These are phyloP conservation scores for Lasiommata megera DNA, from an alignment of 2,888 invertebrate genomes.

Conservation along the genomic window DNA sequence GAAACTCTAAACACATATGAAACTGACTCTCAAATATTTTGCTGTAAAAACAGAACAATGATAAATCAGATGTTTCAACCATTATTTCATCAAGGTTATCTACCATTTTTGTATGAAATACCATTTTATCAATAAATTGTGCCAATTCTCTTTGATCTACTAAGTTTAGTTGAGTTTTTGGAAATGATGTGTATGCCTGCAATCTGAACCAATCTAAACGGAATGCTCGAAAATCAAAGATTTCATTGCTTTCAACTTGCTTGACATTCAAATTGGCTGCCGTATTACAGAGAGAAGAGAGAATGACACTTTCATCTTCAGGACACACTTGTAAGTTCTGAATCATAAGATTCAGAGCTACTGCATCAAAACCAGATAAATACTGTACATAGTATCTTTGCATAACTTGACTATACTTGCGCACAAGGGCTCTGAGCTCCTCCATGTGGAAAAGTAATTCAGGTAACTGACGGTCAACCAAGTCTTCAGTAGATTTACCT, in stretches of 20 bases:
- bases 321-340: constrained; percentile 92
- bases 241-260: constrained; percentile 97
- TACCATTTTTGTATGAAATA: constrained; percentile 98
- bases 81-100: constrained; percentile 98
- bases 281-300: constrained; percentile 95
- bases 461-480: constrained; percentile 97
- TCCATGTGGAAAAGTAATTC: constrained; percentile 99
- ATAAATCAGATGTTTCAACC: constrained; percentile 97
- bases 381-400: constrained; percentile 99
- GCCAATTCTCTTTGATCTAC: constrained; percentile 93
- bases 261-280: constrained; percentile 93
- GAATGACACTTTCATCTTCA: constrained; percentile 96
- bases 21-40: constrained; percentile 99
- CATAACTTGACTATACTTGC: constrained; percentile 98
- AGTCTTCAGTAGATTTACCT: constrained; percentile 93
- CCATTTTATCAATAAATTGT: constrained; percentile 95
- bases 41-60: constrained; percentile 98
- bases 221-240: constrained; percentile 97
- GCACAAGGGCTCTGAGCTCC: constrained; percentile 95
- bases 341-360: constrained; percentile 92
- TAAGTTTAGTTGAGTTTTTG: constrained; percentile 89
- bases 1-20: constrained; percentile 99
- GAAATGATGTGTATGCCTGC: constrained; percentile 95
- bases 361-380: constrained; percentile 97
- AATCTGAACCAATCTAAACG: constrained; percentile 98